Conservation (phyloP, 1,140 invertebrate species). For the Eriosoma lanigerum region DNA sequence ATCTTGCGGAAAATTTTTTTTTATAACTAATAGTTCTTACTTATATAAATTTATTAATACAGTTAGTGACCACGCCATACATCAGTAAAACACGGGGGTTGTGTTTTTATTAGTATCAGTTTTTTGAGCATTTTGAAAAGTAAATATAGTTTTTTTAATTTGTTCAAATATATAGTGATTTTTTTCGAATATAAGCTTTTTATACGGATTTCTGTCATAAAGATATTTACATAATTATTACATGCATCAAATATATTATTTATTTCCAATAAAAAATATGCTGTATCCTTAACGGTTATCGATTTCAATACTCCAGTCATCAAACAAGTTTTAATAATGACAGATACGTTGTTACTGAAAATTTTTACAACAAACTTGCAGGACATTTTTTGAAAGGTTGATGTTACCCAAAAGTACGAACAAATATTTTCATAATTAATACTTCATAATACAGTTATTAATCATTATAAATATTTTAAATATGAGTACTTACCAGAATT, state of each 20-base stretch:
- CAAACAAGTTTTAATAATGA: background rate
- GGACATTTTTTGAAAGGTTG: background rate
- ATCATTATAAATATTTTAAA: too few relatives aligned
- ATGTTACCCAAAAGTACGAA: too few relatives aligned
- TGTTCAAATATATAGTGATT: slow-evolving; percentile 2
- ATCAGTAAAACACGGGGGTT: background rate
- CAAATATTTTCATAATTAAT: too few relatives aligned
- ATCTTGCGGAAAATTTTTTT: background rate
- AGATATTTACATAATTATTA: background rate
- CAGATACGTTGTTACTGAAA: background rate
- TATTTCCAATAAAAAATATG: too few relatives aligned
- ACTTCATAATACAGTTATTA: too few relatives aligned
- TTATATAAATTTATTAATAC: background rate
- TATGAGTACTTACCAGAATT: too few relatives aligned
- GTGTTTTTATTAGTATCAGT: background rate
- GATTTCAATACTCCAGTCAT: background rate
- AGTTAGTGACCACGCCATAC: background rate
- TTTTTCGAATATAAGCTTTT: background rate
- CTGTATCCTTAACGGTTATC: background rate
- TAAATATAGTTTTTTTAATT: background rate
- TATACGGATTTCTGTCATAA: background rate
- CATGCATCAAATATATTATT: background rate
- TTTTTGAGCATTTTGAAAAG: background rate
- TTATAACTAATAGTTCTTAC: background rate
- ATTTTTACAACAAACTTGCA: background rate